Evolutionary conservation across 2,888 invertebrate genomes (phyloP).

Genomic region (Ochropacha duplaris): DNA sequence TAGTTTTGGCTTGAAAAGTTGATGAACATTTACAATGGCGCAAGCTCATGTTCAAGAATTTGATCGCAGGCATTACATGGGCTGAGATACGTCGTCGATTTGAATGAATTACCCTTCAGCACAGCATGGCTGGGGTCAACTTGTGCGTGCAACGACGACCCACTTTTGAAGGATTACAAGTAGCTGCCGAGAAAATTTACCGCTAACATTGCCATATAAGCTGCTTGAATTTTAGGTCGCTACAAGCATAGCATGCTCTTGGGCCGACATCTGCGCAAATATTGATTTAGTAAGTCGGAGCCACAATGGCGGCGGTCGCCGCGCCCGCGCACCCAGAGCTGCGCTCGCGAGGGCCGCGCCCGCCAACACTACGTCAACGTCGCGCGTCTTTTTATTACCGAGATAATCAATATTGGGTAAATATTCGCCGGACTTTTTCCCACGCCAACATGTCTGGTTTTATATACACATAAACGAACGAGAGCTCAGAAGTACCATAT

Average conservation of each 20-base stretch:
- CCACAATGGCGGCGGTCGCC: slow-evolving; percentile 64
- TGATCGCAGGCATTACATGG: slow-evolving; percentile 26
- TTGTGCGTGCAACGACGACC: slow-evolving; percentile 78
- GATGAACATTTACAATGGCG: not conserved
- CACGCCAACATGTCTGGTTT: slow-evolving; percentile 26
- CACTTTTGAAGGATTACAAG: slow-evolving; percentile 81
- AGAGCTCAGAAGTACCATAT: not conserved
- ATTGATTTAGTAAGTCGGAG: slow-evolving; percentile 81
- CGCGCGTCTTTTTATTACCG: slow-evolving; percentile 47
- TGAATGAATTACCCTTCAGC: slow-evolving; percentile 72
- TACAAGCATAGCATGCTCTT: slow-evolving; percentile 80
- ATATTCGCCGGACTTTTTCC: slow-evolving; percentile 43
- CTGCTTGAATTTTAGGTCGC: slow-evolving; percentile 82
- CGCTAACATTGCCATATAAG: slow-evolving; percentile 82
- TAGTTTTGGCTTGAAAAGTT: not conserved
- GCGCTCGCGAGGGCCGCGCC: slow-evolving; percentile 39
- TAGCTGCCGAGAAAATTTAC: slow-evolving; percentile 82
- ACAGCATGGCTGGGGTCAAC: slow-evolving; percentile 67
- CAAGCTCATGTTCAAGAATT: slow-evolving; percentile 3
- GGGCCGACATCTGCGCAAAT: slow-evolving; percentile 82
- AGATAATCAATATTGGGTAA: slow-evolving; percentile 48
- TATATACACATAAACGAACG: slow-evolving; percentile 19
- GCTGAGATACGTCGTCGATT: slow-evolving; percentile 52
- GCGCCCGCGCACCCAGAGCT: slow-evolving; percentile 41
- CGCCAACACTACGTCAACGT: slow-evolving; percentile 35